Evolutionary conservation across 1,140 invertebrate genomes (phyloP).

Genomic region (Ericerus pela): DNA sequence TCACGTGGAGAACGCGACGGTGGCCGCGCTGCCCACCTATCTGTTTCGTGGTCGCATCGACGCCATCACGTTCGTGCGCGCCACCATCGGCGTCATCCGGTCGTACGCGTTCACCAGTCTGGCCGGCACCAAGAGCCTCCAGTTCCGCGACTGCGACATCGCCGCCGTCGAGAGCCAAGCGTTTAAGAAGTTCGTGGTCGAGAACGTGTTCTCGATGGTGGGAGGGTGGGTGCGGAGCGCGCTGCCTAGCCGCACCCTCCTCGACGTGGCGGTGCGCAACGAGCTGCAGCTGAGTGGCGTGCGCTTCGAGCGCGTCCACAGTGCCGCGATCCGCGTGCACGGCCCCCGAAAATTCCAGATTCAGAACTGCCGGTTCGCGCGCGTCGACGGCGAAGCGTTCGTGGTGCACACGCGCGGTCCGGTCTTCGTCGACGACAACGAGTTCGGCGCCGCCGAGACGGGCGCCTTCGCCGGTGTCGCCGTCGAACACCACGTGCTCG

Average conservation of each 20-base stretch:
- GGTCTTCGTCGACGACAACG: constrained; percentile 49
- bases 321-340: constrained; percentile 40
- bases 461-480: constrained; percentile 46
- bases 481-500: constrained; percentile 29
- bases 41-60: constrained; percentile 53
- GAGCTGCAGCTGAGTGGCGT: constrained; percentile 38
- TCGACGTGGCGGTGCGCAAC: constrained; percentile 49
- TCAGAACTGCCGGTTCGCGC: constrained; percentile 41
- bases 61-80: constrained; percentile 44
- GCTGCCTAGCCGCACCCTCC: constrained; percentile 50
- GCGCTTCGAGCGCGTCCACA: constrained; percentile 30
- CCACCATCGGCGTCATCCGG: constrained; percentile 41
- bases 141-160: constrained; percentile 39
- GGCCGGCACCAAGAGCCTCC: constrained; percentile 35
- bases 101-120: constrained; percentile 59
- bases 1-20: constrained; percentile 30
- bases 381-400: constrained; percentile 46
- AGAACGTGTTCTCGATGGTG: constrained; percentile 33
- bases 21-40: constrained; percentile 47
- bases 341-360: constrained; percentile 42
- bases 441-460: constrained; percentile 36
- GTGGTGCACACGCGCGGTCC: constrained; percentile 40
- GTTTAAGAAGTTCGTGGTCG: constrained; percentile 58
- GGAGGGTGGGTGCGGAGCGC: constrained; percentile 35
- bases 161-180: constrained; percentile 48